These are phyloP conservation scores for Okamejei kenojei DNA, from an alignment of 2,797 vertebrate species.

Conservation along the genomic window DNA sequence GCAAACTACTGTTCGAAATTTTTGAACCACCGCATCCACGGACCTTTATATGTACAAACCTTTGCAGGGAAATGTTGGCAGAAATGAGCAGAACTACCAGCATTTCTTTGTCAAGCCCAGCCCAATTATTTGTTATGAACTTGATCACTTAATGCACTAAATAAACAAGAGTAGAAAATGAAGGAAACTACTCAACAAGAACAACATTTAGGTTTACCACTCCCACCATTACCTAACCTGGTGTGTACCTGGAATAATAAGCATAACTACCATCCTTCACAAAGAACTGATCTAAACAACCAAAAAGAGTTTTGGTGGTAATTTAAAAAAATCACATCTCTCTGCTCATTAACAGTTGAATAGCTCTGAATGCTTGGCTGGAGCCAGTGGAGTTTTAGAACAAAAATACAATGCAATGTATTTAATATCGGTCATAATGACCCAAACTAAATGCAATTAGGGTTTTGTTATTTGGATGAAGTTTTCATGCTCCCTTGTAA, in stretches of 20 bases:
- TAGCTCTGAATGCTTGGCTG: not conserved
- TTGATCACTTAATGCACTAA: not conserved
- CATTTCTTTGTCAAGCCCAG: too few relatives aligned
- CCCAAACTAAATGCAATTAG: not conserved
- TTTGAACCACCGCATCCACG: too few relatives aligned
- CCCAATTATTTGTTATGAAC: not conserved
- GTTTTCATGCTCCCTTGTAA: not conserved
- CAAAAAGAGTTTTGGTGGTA: not conserved
- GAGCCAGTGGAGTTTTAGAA: not conserved
- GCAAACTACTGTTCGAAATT: too few relatives aligned
- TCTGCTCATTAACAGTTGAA: not conserved
- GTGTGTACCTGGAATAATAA: not conserved
- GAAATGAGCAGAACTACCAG: too few relatives aligned
- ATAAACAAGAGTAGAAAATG: not conserved
- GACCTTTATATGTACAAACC: too few relatives aligned
- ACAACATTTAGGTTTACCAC: not conserved
- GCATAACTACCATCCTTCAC: not conserved
- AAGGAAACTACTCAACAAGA: not conserved
- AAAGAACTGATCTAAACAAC: not conserved
- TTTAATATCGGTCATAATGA: constrained; percentile 6
- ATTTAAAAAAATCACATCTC: not conserved
- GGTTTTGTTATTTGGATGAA: too few relatives aligned
- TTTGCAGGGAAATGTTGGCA: too few relatives aligned
- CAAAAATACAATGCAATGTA: not conserved
- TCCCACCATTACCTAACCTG: not conserved